Conservation (phyloP, 2,888 invertebrate species). For the Argyresthia albistria region DNA sequence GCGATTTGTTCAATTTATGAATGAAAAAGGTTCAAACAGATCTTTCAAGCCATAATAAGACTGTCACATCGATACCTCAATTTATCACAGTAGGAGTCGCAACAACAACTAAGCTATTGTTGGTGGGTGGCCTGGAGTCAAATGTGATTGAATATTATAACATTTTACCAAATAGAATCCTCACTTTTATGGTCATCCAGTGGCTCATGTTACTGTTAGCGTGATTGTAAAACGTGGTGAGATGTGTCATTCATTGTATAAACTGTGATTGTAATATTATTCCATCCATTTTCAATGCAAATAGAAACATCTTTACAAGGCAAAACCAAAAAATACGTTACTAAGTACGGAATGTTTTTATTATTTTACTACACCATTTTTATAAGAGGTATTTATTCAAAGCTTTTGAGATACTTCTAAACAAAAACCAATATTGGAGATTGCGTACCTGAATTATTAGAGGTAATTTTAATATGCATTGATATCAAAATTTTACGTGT, state of each 20-base stretch:
- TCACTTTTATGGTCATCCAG: constrained; percentile 25
- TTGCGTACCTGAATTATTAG: too few relatives aligned
- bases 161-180: constrained; percentile 34
- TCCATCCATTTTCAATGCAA: background rate
- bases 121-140: constrained; percentile 46
- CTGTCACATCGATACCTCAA: constrained; percentile 37
- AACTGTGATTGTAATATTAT: background rate
- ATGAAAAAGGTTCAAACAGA: background rate
- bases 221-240: constrained; percentile 1
- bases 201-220: background rate
- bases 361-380: too few relatives aligned
- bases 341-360: too few relatives aligned
- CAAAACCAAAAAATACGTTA: too few relatives aligned
- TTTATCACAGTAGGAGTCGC: constrained; percentile 24
- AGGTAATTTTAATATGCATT: too few relatives aligned
- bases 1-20: too few relatives aligned
- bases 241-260: background rate
- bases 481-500: too few relatives aligned
- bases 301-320: background rate
- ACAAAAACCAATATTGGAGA: too few relatives aligned
- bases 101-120: constrained; percentile 35
- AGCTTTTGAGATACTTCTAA: too few relatives aligned
- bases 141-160: background rate
- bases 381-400: too few relatives aligned
- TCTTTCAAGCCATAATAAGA: constrained; percentile 13